Percentiles rank a stretch among this genome's conserved stretches.
Conservation (phyloP, 2,113 vertebrate species). For the Pardalotus punctatus region DNA sequence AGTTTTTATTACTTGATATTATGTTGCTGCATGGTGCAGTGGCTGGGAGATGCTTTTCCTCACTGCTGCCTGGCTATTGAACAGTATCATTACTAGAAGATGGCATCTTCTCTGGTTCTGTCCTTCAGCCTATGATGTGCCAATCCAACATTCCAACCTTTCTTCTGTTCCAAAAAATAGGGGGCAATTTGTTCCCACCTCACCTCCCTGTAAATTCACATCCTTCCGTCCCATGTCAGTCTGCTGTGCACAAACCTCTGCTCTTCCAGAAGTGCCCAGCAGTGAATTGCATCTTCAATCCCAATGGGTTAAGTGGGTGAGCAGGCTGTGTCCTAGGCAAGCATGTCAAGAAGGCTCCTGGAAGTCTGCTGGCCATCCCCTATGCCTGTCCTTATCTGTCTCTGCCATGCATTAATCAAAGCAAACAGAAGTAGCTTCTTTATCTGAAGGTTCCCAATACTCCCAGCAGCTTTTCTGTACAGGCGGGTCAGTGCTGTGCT, state of each 20-base stretch:
- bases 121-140: background rate
- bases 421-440: background rate
- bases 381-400: background rate
- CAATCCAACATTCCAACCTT: rapidly evolving
- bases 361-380: background rate
- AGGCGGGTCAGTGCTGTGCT: background rate
- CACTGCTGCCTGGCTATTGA: background rate
- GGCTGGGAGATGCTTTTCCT: background rate
- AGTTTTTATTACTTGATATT: background rate
- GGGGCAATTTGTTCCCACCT: background rate
- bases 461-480: background rate
- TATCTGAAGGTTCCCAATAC: background rate
- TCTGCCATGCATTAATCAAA: background rate
- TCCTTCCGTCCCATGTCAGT: background rate
- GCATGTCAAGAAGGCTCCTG: background rate
- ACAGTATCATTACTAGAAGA: background rate
- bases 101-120: background rate
- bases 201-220: background rate
- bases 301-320: background rate
- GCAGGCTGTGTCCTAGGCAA: background rate
- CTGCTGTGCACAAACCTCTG: background rate
- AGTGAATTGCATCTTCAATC: background rate
- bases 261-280: background rate
- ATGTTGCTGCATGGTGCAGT: background rate
- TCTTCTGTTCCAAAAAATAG: background rate